Base-by-base conservation (phyloP, 35 echinoderm and acorn worm genomes). In the Chiridota heheva region DNA sequence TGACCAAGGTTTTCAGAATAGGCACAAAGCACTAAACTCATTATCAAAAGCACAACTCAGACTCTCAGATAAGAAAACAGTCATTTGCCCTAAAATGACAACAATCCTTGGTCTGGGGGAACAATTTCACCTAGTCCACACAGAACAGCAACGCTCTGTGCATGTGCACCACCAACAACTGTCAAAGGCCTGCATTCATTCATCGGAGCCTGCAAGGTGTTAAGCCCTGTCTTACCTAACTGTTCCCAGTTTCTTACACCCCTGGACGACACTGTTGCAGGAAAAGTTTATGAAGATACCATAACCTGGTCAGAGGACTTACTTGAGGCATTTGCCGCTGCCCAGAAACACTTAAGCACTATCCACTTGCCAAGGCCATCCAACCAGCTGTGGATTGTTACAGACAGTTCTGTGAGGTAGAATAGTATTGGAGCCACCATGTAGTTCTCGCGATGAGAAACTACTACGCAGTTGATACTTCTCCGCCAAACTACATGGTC, bases 341-440 rank as follows among this genome's bases (percentile, higher is more conserved):
- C 51, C 2, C 58, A 60, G 27, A 42, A 26, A 27, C 10, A 5
- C n/a, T n/a, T 22, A 4, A 70, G 58, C 12, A 83, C 80, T 17
- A 69, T 83, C n/a, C 17, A 27, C 49, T 51, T 86, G 1, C 69
- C 82, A 28, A 41, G 68, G 1, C 81, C 81, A 26, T 8, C 33
- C 15, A 49, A 57, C 22, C 44, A 84, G 69, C 35, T 86, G 28
- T 86, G 68, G 82, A 86, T 86, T 78, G 72, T 86, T 26, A 86
- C 71, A 30, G 71, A 86, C 67, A 77, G 72, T 13, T 51, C 40
- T 44, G 73, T 18, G 22, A 87, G 56, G 57, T 42, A 77, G 44
- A 16, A 68, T 67, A 33, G 73, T 40, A 58, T 79, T 63, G 60
- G 84, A 53, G 73, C 73, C 7, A 87, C 84, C 13, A 40, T 87